A percentile compares a stretch with the other conserved stretches of the same genome.
These are phyloP conservation scores for Dasyprocta punctata DNA, from an alignment of 2,113 vertebrate genomes.

Conservation along the genomic window DNA sequence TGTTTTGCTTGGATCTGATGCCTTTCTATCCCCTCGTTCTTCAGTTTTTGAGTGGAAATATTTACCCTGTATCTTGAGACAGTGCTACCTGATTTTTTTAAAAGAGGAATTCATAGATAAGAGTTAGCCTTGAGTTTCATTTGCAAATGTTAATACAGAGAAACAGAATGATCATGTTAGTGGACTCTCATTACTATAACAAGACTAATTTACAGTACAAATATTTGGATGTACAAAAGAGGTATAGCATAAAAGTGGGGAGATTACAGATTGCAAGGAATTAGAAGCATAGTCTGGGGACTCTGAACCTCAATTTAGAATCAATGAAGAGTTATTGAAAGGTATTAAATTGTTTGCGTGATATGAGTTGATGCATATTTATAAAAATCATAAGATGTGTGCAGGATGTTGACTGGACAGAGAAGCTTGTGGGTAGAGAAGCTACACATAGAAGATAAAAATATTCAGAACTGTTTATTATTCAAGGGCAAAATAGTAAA, in stretches of 20 bases:
- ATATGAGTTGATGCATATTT: not conserved
- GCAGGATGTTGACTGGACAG: not conserved
- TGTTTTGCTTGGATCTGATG: not conserved
- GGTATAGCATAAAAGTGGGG: not conserved
- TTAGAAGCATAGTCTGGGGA: not conserved
- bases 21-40: not conserved
- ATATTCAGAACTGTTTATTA: not conserved
- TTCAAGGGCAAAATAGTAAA: not conserved
- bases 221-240: not conserved
- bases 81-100: not conserved
- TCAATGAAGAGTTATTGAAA: not conserved
- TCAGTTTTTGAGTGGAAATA: not conserved
- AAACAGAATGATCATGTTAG: not conserved
- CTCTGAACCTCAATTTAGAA: not conserved
- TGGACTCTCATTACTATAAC: not conserved
- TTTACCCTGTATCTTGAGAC: not conserved
- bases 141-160: not conserved
- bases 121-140: not conserved
- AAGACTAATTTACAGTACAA: not conserved
- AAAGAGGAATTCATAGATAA: not conserved
- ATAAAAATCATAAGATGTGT: not conserved
- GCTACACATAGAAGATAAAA: not conserved
- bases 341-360: not conserved
- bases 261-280: not conserved
- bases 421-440: not conserved